A percentile compares a stretch with the other conserved stretches of the same genome.
Evolutionary conservation across 2,113 vertebrate genomes (phyloP).

Genomic region (Anoura caudifer): DNA sequence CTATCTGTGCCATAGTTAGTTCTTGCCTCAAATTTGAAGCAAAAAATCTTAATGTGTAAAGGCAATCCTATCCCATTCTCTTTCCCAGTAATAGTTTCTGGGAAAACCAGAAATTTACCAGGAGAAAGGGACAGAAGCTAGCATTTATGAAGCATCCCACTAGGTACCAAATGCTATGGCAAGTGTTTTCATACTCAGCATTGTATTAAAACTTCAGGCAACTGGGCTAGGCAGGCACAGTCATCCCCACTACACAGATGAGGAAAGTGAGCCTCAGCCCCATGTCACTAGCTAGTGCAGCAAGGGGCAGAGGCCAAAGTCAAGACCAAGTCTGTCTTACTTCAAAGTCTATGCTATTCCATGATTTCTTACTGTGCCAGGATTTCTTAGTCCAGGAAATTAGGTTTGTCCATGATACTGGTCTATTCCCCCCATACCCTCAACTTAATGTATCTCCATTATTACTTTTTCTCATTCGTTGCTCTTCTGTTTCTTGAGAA

Average conservation of each 20-base stretch:
- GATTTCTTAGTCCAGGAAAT: conserved; percentile 22
- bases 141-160: background rate
- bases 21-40: background rate
- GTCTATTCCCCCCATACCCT: conserved; percentile 17
- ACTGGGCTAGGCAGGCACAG: background rate
- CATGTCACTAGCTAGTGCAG: background rate
- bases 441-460: conserved; percentile 55
- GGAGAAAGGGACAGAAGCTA: background rate
- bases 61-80: background rate
- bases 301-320: background rate
- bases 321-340: background rate
- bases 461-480: conserved; percentile 46
- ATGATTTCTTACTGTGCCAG: background rate
- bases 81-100: background rate
- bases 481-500: conserved; percentile 54
- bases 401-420: background rate
- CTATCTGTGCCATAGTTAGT: background rate
- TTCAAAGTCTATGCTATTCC: background rate
- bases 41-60: background rate
- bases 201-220: background rate
- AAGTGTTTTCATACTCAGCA: background rate
- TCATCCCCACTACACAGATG: background rate
- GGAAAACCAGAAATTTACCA: background rate
- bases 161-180: background rate
- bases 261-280: background rate